Evolutionary conservation across 2,888 invertebrate species (phyloP).

Genomic region (Drosophila mulleri): DNA sequence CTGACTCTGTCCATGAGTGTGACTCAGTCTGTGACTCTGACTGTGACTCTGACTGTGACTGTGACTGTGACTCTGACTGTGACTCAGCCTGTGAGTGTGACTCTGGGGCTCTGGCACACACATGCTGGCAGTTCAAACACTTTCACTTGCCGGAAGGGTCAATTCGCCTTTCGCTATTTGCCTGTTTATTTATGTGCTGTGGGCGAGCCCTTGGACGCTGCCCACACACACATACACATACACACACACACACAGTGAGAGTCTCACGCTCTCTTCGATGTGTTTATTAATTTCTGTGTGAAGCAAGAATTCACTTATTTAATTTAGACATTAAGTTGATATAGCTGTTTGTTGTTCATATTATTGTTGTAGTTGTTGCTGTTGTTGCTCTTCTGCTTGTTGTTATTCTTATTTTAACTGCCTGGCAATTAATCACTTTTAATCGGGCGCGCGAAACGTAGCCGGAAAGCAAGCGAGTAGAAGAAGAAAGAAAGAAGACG

Average conservation of each 20-base stretch:
- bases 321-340: slow-evolving; percentile 73
- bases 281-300: slow-evolving; percentile 76
- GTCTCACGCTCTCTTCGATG: slow-evolving; percentile 45
- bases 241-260: neutral
- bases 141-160: slow-evolving; percentile 41
- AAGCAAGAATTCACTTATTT: slow-evolving; percentile 72
- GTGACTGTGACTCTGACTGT: slow-evolving; percentile 20
- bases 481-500: neutral
- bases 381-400: slow-evolving; percentile 32
- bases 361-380: slow-evolving; percentile 36
- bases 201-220: slow-evolving; percentile 29
- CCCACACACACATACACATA: slow-evolving; percentile 18
- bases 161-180: slow-evolving; percentile 10
- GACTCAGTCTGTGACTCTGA: slow-evolving; percentile 10
- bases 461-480: slow-evolving; percentile 19
- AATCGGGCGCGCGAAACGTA: slow-evolving; percentile 66
- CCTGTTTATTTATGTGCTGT: slow-evolving; percentile 50
- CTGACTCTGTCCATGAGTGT: slow-evolving; percentile 15
- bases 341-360: slow-evolving; percentile 13
- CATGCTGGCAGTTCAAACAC: slow-evolving; percentile 60
- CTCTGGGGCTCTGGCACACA: slow-evolving; percentile 56
- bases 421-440: slow-evolving; percentile 75
- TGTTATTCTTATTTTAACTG: slow-evolving; percentile 44
- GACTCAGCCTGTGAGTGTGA: slow-evolving; percentile 20
- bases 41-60: no score